phyloP scores from a whole-genome alignment of 2,113 vertebrate species.

The Zeus faber region DNA sequence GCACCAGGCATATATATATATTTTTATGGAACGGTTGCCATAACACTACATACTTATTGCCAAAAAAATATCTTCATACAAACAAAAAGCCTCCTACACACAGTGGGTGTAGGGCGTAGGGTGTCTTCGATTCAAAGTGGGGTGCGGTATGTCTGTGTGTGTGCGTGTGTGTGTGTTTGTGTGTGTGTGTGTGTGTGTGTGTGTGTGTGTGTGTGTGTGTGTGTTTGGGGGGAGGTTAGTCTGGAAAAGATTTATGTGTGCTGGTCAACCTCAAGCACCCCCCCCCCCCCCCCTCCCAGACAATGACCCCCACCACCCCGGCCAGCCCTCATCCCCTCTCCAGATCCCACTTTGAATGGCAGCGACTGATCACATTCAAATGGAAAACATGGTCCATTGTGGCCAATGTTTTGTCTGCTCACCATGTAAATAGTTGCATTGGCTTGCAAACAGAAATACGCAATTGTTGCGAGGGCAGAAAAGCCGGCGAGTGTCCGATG shows the following conservation, averaged over 20 bases:
- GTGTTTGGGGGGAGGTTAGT: conserved; percentile 46
- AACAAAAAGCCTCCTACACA: neutral
- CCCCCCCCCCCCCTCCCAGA: conserved; percentile 38
- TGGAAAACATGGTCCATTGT: conserved; percentile 67
- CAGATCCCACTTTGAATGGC: conserved; percentile 40
- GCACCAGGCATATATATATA: neutral
- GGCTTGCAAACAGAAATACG: conserved; percentile 45
- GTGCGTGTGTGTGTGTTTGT: neutral
- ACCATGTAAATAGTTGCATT: conserved; percentile 67
- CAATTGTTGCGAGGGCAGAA: conserved; percentile 37
- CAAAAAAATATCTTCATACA: conserved; percentile 5
- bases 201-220: conserved; percentile 29
- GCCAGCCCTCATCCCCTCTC: conserved; percentile 7
- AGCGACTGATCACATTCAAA: conserved; percentile 67
- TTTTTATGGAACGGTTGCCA: no score
- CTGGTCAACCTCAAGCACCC: conserved; percentile 82
- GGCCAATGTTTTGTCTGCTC: conserved; percentile 56
- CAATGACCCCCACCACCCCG: conserved; percentile 20
- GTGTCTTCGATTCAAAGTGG: no score
- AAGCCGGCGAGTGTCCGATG: conserved; percentile 17
- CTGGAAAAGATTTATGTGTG: conserved; percentile 74
- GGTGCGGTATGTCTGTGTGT: no score
- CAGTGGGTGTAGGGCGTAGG: no score
- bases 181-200: neutral
- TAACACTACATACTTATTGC: neutral